Evolutionary conservation across 2,797 vertebrate species (phyloP).

Genomic region (Sebastes itinus): DNA sequence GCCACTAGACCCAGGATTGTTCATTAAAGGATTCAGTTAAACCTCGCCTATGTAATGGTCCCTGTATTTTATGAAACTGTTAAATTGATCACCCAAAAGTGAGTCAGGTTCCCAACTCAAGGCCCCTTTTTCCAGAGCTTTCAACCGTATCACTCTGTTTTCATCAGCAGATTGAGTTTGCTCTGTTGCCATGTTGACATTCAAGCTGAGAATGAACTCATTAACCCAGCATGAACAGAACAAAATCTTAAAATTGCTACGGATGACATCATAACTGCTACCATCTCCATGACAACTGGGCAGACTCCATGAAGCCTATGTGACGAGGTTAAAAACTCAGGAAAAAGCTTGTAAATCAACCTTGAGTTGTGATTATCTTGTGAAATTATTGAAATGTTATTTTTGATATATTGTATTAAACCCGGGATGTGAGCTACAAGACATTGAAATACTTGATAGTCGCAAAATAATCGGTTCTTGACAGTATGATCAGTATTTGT

Average conservation of each 20-base stretch:
- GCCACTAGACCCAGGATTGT: not conserved
- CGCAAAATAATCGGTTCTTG: not conserved
- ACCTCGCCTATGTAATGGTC: not conserved
- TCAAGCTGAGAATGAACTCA: not conserved
- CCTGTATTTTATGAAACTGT: not conserved
- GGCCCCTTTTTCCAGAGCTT: not conserved
- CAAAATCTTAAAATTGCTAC: not conserved
- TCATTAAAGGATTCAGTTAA: slow-evolving; percentile 1
- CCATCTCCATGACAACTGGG: not conserved
- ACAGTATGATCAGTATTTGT: not conserved
- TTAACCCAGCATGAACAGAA: not conserved
- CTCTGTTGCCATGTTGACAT: not conserved
- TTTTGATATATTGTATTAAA: not conserved
- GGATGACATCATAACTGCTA: not conserved
- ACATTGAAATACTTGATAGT: not conserved
- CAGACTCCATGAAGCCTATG: not conserved
- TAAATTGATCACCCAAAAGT: not conserved
- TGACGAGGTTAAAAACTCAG: not conserved
- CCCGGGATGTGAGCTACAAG: not conserved
- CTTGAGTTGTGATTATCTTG: not conserved
- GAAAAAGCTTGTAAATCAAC: not conserved
- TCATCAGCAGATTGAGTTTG: not conserved
- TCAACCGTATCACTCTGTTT: not conserved
- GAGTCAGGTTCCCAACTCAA: not conserved
- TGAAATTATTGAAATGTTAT: not conserved